Evolutionary conservation across 2,888 invertebrate genomes (phyloP), one percentile per base, ranked within the genome.

Genomic region (Epiblema foenella): DNA sequence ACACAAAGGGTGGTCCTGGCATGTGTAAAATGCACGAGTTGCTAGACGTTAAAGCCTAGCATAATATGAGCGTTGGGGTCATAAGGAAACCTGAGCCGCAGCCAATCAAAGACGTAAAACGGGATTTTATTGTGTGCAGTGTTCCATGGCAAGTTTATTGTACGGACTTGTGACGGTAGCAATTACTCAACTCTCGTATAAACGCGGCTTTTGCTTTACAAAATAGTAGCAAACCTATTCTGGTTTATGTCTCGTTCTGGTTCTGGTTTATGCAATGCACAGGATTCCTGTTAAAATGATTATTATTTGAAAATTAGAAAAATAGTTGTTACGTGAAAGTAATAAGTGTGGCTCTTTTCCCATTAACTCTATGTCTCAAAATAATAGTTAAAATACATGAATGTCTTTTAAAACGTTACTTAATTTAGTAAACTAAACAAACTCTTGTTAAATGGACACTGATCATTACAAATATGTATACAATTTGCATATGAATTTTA

Each of bases 31-130:
- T 82, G 71, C 71, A 81, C 82, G 80, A 83, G 80, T 80, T 49
- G 66, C 77, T 77, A 77, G 79, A 78, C 79, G 78, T 82, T 81
- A 81, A 81, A 79, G 79, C 79, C 77, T 78, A 75, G 81, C 80
- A 81, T 83, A 83, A 81, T 83, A 83, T 83, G 84, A 85, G 83
- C 79, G 80, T 79, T 78, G 79, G 81, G 83, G 83, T 85, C 85
- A 85, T 82, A 84, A 79, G 81, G 93, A 88, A 93, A 93, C 90
- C 81, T 83, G 92, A 93, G 88, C 84, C 78, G 76, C 73, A 77
- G 87, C 90, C 90, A 92, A 93, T 93, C 91, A 93, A 90, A 91
- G 88, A 89, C 86, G 86, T 89, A 89, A 90, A 90, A 89, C 88
- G 85, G 84, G 84, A 90, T 89, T 91, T 91, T 92, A 92, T 90